Conservation (phyloP, 2,888 invertebrate species). For the Eupeodes luniger region DNA sequence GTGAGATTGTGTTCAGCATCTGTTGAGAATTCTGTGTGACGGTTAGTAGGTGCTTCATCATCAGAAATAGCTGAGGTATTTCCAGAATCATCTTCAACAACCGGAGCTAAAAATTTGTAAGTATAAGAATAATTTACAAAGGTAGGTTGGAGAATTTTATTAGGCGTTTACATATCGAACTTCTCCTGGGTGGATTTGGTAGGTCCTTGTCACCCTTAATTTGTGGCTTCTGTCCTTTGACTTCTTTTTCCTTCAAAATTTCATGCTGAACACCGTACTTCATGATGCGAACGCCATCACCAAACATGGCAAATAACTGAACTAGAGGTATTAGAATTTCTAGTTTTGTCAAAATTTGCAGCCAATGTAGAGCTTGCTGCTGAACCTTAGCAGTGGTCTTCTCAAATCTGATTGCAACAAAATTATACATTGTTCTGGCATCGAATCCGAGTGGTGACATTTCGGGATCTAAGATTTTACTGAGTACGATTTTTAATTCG, state of each 20-base stretch:
- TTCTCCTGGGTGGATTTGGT: slow-evolving; percentile 84
- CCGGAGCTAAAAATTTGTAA: slow-evolving; percentile 85
- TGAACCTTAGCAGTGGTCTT: slow-evolving; percentile 92
- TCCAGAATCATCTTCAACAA: slow-evolving; percentile 89
- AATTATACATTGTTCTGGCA: slow-evolving; percentile 97
- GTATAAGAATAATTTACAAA: background rate
- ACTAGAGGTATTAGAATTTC: slow-evolving; percentile 95
- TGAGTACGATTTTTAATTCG: slow-evolving; percentile 92
- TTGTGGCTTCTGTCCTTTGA: slow-evolving; percentile 80
- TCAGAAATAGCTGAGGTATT: slow-evolving; percentile 89
- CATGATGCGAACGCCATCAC: slow-evolving; percentile 92
- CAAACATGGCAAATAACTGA: slow-evolving; percentile 95
- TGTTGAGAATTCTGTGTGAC: slow-evolving; percentile 88
- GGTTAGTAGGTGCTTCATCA: slow-evolving; percentile 87
- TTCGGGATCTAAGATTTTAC: slow-evolving; percentile 98
- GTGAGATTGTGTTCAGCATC: slow-evolving; percentile 92
- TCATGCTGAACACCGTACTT: slow-evolving; percentile 85
- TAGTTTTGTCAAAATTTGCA: slow-evolving; percentile 93
- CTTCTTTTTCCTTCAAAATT: slow-evolving; percentile 83
- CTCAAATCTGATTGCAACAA: slow-evolving; percentile 93
- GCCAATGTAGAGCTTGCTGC: slow-evolving; percentile 94
- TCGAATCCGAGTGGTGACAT: slow-evolving; percentile 97
- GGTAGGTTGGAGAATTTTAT: too few relatives aligned
- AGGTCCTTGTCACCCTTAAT: slow-evolving; percentile 82
- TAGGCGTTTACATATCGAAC: slow-evolving; percentile 85